A percentile compares a stretch with the other conserved stretches of the same genome.
phyloP scores from a whole-genome alignment of 2,797 vertebrate genomes.

The Scleropages formosus region DNA sequence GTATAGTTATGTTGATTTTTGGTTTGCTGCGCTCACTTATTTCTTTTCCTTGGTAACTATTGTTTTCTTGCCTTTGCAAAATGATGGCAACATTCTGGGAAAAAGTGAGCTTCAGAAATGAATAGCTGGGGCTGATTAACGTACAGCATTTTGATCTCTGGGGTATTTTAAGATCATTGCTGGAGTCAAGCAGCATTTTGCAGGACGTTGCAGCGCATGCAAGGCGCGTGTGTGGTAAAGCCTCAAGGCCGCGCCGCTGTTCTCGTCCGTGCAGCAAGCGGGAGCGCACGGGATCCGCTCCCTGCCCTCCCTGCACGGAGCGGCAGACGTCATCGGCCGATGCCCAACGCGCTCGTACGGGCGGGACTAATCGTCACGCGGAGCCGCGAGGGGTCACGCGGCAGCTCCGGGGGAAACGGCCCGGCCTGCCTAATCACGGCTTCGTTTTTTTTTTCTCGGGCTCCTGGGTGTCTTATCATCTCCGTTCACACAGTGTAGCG shows the following conservation, averaged over 20 bases:
- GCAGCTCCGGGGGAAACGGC: too few species aligned
- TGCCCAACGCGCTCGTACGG: not conserved
- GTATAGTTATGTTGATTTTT: constrained; percentile 14
- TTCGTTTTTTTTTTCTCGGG: too few species aligned
- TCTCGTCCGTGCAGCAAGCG: not conserved
- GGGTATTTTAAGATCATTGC: not conserved
- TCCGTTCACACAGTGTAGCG: too few species aligned
- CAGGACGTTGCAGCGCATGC: not conserved
- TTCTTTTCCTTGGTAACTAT: constrained; percentile 2
- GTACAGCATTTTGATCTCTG: not conserved
- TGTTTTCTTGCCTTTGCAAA: constrained; percentile 16
- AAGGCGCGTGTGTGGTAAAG: not conserved
- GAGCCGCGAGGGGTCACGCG: too few species aligned
- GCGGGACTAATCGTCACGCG: too few species aligned
- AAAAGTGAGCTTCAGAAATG: not conserved
- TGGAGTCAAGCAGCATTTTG: constrained; percentile 11
- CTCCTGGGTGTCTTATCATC: too few species aligned
- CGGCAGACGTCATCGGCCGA: not conserved
- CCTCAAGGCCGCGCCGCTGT: not conserved
- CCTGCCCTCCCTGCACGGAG: not conserved
- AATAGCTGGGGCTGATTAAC: not conserved
- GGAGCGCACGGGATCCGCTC: not conserved
- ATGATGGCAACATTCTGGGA: constrained; percentile 17
- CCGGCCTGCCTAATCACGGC: too few species aligned
- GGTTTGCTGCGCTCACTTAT: not conserved